phyloP scores from a whole-genome alignment of 2,888 invertebrate species.

The Pinctada fucata region DNA sequence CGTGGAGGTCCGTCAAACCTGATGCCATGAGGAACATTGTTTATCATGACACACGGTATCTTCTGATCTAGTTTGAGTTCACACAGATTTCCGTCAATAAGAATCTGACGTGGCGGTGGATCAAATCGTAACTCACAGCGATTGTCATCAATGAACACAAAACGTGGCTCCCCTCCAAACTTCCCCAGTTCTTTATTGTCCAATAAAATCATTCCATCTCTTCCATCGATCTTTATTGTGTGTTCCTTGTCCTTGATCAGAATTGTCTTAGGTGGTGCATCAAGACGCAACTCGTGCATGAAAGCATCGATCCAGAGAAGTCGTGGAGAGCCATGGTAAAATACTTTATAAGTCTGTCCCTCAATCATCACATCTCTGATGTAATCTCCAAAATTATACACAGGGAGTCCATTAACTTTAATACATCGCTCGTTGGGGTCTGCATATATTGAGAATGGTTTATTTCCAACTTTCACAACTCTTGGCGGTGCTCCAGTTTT shows the following conservation, averaged over 20 bases:
- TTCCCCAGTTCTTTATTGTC: constrained; percentile 83
- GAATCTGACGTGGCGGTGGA: constrained; percentile 94
- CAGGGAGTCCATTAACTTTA: constrained; percentile 61
- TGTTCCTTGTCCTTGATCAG: constrained; percentile 88
- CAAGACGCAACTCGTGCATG: constrained; percentile 70
- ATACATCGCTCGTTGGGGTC: constrained; percentile 66
- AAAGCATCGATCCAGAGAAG: constrained; percentile 73
- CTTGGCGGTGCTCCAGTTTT: constrained; percentile 60
- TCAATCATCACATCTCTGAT: constrained; percentile 61
- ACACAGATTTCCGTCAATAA: constrained; percentile 80
- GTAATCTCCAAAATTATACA: constrained; percentile 71
- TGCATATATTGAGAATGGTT: constrained; percentile 52
- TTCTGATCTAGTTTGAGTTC: constrained; percentile 68
- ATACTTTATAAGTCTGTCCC: constrained; percentile 57
- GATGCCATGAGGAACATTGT: constrained; percentile 81
- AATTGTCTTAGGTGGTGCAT: constrained; percentile 79
- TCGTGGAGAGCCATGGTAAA: constrained; percentile 69
- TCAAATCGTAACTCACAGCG: constrained; percentile 86
- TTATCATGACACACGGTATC: constrained; percentile 74
- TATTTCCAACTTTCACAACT: constrained; percentile 46
- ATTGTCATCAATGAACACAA: constrained; percentile 87
- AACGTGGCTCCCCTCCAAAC: constrained; percentile 89
- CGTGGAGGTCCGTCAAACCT: constrained; percentile 94
- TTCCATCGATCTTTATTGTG: constrained; percentile 90
- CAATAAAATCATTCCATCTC: constrained; percentile 88